phyloP scores from a whole-genome alignment of 64 coral and sea anemone species.

The Acropora tenuis region DNA sequence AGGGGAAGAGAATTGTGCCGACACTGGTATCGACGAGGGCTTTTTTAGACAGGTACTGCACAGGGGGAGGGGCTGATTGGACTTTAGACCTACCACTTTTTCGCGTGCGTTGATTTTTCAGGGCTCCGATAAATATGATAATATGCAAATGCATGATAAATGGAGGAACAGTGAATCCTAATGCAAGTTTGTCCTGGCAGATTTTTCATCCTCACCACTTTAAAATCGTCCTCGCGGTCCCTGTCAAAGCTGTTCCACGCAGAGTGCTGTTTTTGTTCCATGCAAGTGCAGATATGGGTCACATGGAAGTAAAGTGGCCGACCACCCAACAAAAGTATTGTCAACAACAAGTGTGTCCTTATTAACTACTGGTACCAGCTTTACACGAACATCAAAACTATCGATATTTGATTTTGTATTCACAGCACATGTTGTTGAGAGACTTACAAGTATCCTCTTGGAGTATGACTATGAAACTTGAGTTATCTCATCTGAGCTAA shows the following conservation, averaged over 20 bases:
- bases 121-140: no score
- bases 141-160: no score
- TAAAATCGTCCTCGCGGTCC: not conserved
- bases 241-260: not conserved
- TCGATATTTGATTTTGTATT: conserved; percentile 13
- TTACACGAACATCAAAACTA: not conserved
- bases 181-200: no score
- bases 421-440: conserved; percentile 26
- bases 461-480: not conserved
- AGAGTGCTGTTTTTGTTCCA: not conserved
- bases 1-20: no score
- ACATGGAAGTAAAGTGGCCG: not conserved
- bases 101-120: no score
- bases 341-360: not conserved
- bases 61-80: no score
- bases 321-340: not conserved
- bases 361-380: not conserved
- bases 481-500: not conserved
- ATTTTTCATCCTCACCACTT: no score
- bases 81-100: no score
- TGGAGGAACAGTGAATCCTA: no score
- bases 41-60: no score
- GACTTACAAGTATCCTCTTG: not conserved
- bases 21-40: no score
- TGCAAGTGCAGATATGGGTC: not conserved